Evolutionary conservation across 2,113 vertebrate species (phyloP).

Genomic region (Eupsittula cactorum): DNA sequence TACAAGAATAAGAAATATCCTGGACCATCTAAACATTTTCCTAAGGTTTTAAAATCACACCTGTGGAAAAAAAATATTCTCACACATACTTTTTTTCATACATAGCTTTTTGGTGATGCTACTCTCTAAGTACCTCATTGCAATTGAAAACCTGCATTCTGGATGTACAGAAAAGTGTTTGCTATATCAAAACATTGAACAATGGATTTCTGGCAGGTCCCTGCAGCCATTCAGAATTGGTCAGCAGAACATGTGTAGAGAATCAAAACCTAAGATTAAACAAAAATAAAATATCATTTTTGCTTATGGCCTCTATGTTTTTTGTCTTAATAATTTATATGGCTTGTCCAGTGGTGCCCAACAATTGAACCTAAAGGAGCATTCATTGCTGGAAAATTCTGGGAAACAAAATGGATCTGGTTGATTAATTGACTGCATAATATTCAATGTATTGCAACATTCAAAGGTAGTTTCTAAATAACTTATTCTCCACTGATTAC

Average conservation of each 20-base stretch:
- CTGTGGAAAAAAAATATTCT: background rate
- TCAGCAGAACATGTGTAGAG: background rate
- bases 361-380: background rate
- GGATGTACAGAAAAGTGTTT: background rate
- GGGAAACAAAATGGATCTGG: background rate
- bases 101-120: background rate
- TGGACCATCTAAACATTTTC: background rate
- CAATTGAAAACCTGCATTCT: background rate
- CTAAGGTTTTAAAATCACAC: background rate
- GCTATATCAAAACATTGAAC: background rate
- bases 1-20: background rate
- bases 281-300: background rate
- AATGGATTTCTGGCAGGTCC: background rate
- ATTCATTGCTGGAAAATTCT: background rate
- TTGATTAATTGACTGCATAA: background rate
- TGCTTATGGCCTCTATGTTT: background rate
- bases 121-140: background rate
- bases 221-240: background rate
- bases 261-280: background rate
- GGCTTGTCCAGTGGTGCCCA: background rate
- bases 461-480: background rate
- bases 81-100: background rate
- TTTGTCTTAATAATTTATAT: background rate
- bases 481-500: background rate
- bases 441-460: background rate